These are phyloP conservation scores for Leguminivora glycinivorella DNA, from an alignment of 1,140 invertebrate genomes.

Conservation along the genomic window DNA sequence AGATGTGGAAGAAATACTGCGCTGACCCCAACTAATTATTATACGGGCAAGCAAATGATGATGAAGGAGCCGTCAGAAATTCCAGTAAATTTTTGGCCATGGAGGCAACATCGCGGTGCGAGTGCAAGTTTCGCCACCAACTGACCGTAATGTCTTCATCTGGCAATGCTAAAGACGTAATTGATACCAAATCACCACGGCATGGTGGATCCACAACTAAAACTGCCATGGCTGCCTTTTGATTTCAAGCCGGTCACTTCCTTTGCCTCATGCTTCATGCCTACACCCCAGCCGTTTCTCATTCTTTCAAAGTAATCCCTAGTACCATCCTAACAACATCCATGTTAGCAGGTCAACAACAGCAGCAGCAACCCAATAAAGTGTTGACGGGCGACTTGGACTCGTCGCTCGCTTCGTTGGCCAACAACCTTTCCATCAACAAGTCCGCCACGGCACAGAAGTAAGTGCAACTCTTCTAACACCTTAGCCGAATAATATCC, in stretches of 20 bases:
- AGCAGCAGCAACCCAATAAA: constrained; percentile 80
- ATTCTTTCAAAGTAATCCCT: background rate
- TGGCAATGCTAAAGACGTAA: too few relatives aligned
- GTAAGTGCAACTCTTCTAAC: constrained; percentile 46
- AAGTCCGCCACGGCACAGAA: constrained; percentile 83
- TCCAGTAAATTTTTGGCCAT: too few relatives aligned
- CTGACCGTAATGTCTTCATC: too few relatives aligned
- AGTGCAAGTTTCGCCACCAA: too few relatives aligned
- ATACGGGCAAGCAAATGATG: too few relatives aligned
- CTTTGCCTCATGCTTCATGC: background rate
- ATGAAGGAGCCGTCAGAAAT: too few relatives aligned
- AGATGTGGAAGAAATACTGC: too few relatives aligned
- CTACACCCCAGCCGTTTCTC: background rate
- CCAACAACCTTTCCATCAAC: constrained; percentile 95
- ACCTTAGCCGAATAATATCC: background rate
- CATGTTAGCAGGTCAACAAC: constrained; percentile 69
- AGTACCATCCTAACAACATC: background rate
- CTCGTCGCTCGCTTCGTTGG: constrained; percentile 92
- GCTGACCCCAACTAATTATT: too few relatives aligned
- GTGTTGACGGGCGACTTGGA: constrained; percentile 95
- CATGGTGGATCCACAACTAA: too few relatives aligned
- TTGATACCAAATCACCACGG: too few relatives aligned
- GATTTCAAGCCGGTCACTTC: background rate
- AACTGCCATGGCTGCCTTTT: too few relatives aligned
- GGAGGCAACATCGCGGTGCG: too few relatives aligned